These are phyloP conservation scores for Xiphophorus birchmanni DNA, from an alignment of 2,797 vertebrate species.

Conservation along the genomic window DNA sequence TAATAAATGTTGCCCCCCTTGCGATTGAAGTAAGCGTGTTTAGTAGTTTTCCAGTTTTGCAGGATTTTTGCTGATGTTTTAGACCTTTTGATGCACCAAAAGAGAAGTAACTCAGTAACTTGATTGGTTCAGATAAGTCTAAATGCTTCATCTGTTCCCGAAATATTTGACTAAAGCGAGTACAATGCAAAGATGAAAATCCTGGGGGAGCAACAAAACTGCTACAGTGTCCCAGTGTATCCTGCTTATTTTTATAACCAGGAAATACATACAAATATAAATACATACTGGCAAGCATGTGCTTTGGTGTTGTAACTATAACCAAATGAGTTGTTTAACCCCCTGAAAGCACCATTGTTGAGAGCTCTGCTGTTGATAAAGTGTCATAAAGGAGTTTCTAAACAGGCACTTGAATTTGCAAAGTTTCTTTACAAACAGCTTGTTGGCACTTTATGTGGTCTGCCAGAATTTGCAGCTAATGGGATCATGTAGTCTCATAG, in stretches of 20 bases:
- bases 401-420: slow-evolving; percentile 10
- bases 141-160: not conserved
- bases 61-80: not conserved
- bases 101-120: not conserved
- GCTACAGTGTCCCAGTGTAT: not conserved
- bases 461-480: slow-evolving; percentile 43
- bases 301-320: not conserved
- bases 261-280: not conserved
- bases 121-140: not conserved
- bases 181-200: not conserved
- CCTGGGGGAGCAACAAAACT: not conserved
- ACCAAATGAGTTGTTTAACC: slow-evolving; percentile 25
- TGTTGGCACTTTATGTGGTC: slow-evolving; percentile 35
- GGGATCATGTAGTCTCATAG: slow-evolving; percentile 48
- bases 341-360: slow-evolving; percentile 6
- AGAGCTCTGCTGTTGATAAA: slow-evolving; percentile 15
- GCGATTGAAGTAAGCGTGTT: not conserved
- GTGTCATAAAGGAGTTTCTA: slow-evolving; percentile 29
- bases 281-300: not conserved
- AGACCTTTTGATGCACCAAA: not conserved
- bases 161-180: not conserved
- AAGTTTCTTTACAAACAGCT: slow-evolving; percentile 37
- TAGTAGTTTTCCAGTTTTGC: not conserved
- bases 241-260: not conserved
- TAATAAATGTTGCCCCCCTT: not conserved